A percentile compares a stretch with the other conserved stretches of the same genome.
These are phyloP conservation scores for Oxygymnocypris stewartii DNA, from an alignment of 2,113 vertebrate species.

Conservation along the genomic window DNA sequence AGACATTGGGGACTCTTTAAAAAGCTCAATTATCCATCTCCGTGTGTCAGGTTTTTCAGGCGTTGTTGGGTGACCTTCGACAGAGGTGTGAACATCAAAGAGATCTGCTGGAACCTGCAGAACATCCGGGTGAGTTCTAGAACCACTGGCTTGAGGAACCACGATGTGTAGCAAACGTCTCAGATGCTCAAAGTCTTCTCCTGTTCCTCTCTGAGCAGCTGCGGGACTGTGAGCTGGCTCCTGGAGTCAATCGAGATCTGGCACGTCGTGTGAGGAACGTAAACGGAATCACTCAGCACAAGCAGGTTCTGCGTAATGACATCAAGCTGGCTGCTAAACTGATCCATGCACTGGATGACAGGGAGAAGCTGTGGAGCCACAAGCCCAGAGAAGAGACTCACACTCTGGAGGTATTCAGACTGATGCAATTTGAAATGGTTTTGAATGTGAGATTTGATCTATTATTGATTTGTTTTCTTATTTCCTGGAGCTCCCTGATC, in stretches of 20 bases:
- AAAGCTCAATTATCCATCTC: neutral
- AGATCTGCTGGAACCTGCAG: conserved; percentile 92
- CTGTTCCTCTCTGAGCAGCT: conserved; percentile 69
- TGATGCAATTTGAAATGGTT: no score
- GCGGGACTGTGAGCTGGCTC: conserved; percentile 89
- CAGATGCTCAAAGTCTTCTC: no score
- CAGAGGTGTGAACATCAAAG: conserved; percentile 89
- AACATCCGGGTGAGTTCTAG: conserved; percentile 83
- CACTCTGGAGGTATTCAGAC: conserved; percentile 63
- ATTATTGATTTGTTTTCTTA: neutral
- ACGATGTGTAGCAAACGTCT: neutral
- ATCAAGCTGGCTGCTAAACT: conserved; percentile 90
- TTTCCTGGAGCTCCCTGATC: conserved; percentile 73
- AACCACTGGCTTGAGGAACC: neutral
- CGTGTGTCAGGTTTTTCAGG: conserved; percentile 81
- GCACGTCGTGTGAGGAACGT: conserved; percentile 85
- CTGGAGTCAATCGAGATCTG: conserved; percentile 87
- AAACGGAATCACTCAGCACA: conserved; percentile 89
- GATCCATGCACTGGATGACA: conserved; percentile 86
- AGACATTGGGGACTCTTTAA: neutral
- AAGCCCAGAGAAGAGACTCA: conserved; percentile 70
- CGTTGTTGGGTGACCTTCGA: conserved; percentile 92
- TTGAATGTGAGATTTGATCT: neutral
- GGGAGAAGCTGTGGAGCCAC: conserved; percentile 82
- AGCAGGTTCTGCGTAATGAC: conserved; percentile 88